phyloP scores from a whole-genome alignment of 1,140 invertebrate genomes.

The Cotesia chilonis region DNA sequence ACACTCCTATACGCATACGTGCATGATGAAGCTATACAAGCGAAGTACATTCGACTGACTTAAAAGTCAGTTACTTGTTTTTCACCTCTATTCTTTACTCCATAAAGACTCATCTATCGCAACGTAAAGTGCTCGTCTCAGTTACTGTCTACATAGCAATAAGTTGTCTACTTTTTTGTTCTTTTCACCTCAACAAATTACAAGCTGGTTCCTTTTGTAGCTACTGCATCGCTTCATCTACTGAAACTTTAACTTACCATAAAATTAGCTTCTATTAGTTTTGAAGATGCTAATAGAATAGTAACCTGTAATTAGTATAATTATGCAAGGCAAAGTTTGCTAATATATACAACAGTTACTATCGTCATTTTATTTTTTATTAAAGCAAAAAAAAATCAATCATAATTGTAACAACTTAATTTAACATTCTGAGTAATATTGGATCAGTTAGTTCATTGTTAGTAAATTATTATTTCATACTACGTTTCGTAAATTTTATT shows the following conservation, averaged over 20 bases:
- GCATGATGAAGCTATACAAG: not conserved
- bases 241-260: conserved; percentile 11
- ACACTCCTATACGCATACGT: not conserved
- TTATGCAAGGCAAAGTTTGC: no score
- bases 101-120: conserved; percentile 3
- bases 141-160: not conserved
- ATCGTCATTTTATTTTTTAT: no score
- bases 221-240: conserved; percentile 4
- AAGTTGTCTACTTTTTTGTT: not conserved
- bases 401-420: no score
- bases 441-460: no score
- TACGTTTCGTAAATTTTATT: no score
- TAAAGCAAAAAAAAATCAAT: no score
- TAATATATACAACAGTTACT: no score
- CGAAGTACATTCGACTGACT: not conserved
- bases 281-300: conserved; percentile 11
- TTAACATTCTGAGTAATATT: no score
- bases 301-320: not conserved
- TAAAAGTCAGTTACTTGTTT: not conserved
- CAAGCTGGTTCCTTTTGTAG: not conserved
- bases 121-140: conserved; percentile 12
- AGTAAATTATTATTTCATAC: no score
- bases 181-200: conserved; percentile 17
- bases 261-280: conserved; percentile 5
- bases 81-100: not conserved